Evolutionary conservation across 2,797 vertebrate species (phyloP), one percentile per base, ranked within the genome.

Genomic region (Sphenodon punctatus): DNA sequence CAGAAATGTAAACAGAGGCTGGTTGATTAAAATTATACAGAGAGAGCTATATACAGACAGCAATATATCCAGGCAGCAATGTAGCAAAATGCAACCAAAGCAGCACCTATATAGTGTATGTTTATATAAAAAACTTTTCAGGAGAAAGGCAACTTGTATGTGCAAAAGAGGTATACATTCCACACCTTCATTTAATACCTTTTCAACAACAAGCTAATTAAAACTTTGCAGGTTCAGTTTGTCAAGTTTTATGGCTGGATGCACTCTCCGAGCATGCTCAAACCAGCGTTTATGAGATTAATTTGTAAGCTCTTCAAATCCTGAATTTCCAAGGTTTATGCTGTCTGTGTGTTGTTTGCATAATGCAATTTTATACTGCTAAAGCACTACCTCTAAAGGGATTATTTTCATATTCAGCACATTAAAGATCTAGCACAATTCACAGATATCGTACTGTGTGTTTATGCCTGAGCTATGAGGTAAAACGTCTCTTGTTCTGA

Each of bases 361-460:
- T 94, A 95, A 95, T 93, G 84, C 77, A 93, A 93, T 91, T 94
- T 94, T 89, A 92, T 87, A 80, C 71, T 81, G 63, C 88, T 83
- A 92, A 93, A 93, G 87, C 86, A 72, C 84, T 86, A 82, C 89
- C 93, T 93, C 88, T 89, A 93, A 95, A 93, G 91, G 91, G 93
- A 94, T 95, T 95, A 92, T 94, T 95, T 94, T 94, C 88, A 89
- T 94, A 94, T 94, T 92, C 92, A 85, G 78, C 80, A 80, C 90
- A 93, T 93, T 94, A 95, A 94, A 90, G 91, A 82, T 72, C 80
- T 42, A 82, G 88, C 88, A 89, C 92, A 92, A 93, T 89, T 90
- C 94, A 82, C 17, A 92, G 93, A 84, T 89, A 89, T n/a, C 12
- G 4, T 66, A 89, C 92, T 90, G 85, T 79, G 85, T 79, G 90